Evolutionary conservation across 2,888 invertebrate genomes (phyloP).

Genomic region (Cartodere bifasciata): DNA sequence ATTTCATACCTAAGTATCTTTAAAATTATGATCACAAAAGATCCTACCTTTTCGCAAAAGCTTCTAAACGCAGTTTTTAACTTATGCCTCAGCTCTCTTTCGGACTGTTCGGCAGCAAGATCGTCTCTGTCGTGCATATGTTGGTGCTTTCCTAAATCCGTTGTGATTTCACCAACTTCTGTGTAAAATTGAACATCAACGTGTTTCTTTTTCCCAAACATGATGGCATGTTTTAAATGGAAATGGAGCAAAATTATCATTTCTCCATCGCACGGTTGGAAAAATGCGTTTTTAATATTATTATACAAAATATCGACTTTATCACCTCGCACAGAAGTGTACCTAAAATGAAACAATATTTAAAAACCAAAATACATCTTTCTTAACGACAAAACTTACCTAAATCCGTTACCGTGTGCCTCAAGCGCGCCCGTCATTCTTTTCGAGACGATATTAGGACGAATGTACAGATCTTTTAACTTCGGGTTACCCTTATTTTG

Average conservation of each 20-base stretch:
- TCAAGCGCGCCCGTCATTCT: constrained; percentile 89
- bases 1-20: too few relatives aligned
- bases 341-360: too few relatives aligned
- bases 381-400: too few relatives aligned
- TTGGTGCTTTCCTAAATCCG: constrained; percentile 97
- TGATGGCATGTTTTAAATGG: constrained; percentile 96
- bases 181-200: constrained; percentile 99
- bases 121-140: constrained; percentile 99
- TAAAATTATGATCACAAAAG: too few relatives aligned
- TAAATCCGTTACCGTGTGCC: constrained; percentile 91
- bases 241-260: constrained; percentile 98
- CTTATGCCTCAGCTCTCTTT: constrained; percentile 90
- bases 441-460: constrained; percentile 97
- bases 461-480: constrained; percentile 91
- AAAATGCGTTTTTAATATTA: constrained; percentile 98
- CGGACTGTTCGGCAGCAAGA: constrained; percentile 96
- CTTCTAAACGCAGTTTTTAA: constrained; percentile 96
- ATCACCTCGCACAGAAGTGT: constrained; percentile 97
- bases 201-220: constrained; percentile 98
- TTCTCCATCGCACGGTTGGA: constrained; percentile 98
- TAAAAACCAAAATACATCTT: too few relatives aligned
- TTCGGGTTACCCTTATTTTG: constrained; percentile 97
- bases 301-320: constrained; percentile 99
- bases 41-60: constrained; percentile 83
- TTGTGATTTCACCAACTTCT: constrained; percentile 98